Conservation (phyloP, 2,113 vertebrate genomes). For the Oceanodroma tethys region DNA sequence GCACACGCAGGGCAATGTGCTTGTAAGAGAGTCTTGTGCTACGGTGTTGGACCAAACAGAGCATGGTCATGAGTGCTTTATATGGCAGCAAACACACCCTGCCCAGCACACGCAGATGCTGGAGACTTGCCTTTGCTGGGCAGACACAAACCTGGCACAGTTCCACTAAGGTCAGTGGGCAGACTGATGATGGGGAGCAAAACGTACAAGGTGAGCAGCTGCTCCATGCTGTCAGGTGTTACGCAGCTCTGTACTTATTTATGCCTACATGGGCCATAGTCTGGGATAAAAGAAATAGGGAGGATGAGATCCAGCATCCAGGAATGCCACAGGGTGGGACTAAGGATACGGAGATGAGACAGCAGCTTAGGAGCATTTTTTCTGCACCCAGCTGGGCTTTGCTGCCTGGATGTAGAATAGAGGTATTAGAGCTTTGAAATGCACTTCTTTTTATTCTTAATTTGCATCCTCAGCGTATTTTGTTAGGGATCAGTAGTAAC, state of each 20-base stretch:
- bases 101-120: background rate
- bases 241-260: background rate
- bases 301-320: background rate
- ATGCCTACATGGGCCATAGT: background rate
- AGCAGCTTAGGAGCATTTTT: background rate
- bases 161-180: background rate
- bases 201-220: background rate
- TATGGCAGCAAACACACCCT: background rate
- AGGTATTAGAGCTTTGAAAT: background rate
- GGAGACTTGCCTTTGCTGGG: background rate
- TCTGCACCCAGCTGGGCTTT: background rate
- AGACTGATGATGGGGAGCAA: background rate
- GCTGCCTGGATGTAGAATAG: background rate
- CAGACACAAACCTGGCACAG: background rate
- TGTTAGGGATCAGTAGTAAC: background rate
- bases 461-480: background rate
- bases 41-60: background rate
- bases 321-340: background rate
- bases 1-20: accelerated
- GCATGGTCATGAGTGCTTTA: background rate
- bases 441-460: background rate
- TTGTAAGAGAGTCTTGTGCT: background rate
- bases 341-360: background rate
- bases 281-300: background rate
- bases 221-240: background rate